These are phyloP conservation scores for Geotrypetes seraphini DNA, from an alignment of 2,797 vertebrate species.

Conservation along the genomic window DNA sequence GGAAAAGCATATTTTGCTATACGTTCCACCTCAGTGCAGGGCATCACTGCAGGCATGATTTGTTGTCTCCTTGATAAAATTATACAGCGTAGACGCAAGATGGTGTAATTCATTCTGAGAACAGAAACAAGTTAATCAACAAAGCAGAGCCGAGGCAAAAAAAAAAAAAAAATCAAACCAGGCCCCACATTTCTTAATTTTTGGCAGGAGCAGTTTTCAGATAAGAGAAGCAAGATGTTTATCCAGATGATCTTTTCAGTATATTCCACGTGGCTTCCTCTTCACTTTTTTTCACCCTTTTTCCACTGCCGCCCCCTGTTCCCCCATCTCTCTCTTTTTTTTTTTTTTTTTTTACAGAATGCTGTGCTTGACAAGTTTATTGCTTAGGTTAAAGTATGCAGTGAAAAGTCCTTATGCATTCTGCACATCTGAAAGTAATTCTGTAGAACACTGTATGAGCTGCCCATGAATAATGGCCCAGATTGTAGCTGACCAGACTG, in stretches of 20 bases:
- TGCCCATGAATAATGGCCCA: constrained; percentile 21
- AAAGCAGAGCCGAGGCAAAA: constrained; percentile 35
- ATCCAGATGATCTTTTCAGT: constrained; percentile 4
- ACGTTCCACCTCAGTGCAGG: constrained; percentile 43
- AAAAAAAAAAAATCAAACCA: constrained; percentile 44
- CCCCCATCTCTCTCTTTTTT: constrained; percentile 16
- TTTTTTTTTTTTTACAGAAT: not conserved
- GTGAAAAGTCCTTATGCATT: constrained; percentile 18
- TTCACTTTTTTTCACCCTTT: no score
- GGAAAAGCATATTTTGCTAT: constrained; percentile 51
- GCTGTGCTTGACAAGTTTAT: constrained; percentile 20
- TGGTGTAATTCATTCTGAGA: constrained; percentile 52
- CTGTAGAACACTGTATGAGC: constrained; percentile 28
- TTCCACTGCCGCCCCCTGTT: no score
- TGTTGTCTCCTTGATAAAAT: constrained; percentile 63
- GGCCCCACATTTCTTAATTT: constrained; percentile 46
- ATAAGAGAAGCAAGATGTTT: constrained; percentile 23
- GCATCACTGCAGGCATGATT: constrained; percentile 45
- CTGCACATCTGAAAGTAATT: constrained; percentile 38
- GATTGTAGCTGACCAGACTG: constrained; percentile 18
- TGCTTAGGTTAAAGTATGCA: constrained; percentile 13
- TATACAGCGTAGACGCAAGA: constrained; percentile 48
- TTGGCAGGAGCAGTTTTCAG: constrained; percentile 30
- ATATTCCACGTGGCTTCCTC: constrained; percentile 14
- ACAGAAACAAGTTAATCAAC: constrained; percentile 60